Evolutionary conservation across 2,797 vertebrate species (phyloP).

Genomic region (Enteromius thamalakanensis): DNA sequence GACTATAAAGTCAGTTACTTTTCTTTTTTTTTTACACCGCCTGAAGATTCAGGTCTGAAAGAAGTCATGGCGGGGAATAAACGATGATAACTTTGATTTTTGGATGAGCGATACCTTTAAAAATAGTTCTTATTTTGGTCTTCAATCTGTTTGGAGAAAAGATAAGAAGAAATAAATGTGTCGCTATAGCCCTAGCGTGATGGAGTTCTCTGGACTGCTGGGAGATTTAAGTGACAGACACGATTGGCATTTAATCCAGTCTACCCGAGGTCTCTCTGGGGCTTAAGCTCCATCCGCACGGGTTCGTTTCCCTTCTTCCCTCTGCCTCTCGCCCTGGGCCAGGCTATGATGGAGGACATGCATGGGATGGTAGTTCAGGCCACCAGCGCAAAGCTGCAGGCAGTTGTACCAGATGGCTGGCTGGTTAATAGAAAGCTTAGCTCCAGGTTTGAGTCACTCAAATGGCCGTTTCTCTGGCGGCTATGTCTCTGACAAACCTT

Average conservation of each 20-base stretch:
- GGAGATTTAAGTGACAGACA: constrained; percentile 55
- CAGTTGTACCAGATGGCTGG: constrained; percentile 41
- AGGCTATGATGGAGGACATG: constrained; percentile 28
- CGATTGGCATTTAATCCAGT: constrained; percentile 57
- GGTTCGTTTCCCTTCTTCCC: constrained; percentile 26
- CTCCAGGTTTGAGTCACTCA: constrained; percentile 54
- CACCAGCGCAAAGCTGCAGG: constrained; percentile 23
- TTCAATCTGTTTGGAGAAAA: constrained; percentile 24
- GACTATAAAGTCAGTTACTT: not conserved
- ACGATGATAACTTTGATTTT: not conserved
- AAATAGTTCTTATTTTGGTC: constrained; percentile 3
- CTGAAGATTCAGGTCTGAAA: not conserved
- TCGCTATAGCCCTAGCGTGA: constrained; percentile 31
- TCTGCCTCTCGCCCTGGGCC: constrained; percentile 15
- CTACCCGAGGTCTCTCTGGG: constrained; percentile 36
- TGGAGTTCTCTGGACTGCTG: constrained; percentile 34
- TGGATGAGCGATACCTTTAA: not conserved
- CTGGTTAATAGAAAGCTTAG: constrained; percentile 43
- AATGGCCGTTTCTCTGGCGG: constrained; percentile 32
- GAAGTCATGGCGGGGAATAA: not conserved
- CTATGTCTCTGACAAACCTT: constrained; percentile 2
- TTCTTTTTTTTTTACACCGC: not conserved
- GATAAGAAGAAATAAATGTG: constrained; percentile 26
- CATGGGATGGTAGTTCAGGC: constrained; percentile 22
- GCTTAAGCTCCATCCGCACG: constrained; percentile 43